Percentiles rank a stretch among this genome's conserved stretches.
phyloP scores from a whole-genome alignment of 2,888 invertebrate genomes.

The Polietes domitor region DNA sequence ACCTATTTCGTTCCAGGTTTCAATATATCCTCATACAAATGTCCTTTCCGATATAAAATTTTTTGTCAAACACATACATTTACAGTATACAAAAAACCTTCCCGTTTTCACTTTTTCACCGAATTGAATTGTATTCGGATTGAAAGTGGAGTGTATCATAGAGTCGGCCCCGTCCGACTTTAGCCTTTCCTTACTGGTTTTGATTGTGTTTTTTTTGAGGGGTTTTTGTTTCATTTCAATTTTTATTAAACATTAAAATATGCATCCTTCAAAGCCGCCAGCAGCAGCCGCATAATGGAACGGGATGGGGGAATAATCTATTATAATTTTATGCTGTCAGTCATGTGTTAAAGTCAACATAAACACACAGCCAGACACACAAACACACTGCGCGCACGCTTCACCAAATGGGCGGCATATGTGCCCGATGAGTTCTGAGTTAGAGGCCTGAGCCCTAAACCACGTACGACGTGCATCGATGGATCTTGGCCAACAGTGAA shows the following conservation, averaged over 20 bases:
- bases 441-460: not conserved
- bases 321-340: constrained; percentile 64
- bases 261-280: not conserved
- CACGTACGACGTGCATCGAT: not conserved
- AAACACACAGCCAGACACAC: constrained; percentile 9
- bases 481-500: not conserved
- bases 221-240: too few relatives aligned
- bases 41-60: too few relatives aligned
- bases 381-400: not conserved
- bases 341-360: constrained; percentile 54
- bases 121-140: too few relatives aligned
- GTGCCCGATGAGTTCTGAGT: constrained; percentile 1
- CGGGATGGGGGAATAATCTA: constrained; percentile 45
- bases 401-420: constrained; percentile 37
- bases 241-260: constrained; percentile 14
- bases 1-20: too few relatives aligned
- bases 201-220: too few relatives aligned
- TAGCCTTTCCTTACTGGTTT: too few relatives aligned
- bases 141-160: too few relatives aligned
- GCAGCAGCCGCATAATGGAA: not conserved
- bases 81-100: too few relatives aligned
- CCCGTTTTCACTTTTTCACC: too few relatives aligned
- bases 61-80: too few relatives aligned
- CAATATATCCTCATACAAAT: too few relatives aligned
- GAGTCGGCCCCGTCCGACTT: too few relatives aligned